Evolutionary conservation across 2,113 vertebrate species (phyloP), one percentile per base, ranked within the genome.

Genomic region (Amphiprion percula): DNA sequence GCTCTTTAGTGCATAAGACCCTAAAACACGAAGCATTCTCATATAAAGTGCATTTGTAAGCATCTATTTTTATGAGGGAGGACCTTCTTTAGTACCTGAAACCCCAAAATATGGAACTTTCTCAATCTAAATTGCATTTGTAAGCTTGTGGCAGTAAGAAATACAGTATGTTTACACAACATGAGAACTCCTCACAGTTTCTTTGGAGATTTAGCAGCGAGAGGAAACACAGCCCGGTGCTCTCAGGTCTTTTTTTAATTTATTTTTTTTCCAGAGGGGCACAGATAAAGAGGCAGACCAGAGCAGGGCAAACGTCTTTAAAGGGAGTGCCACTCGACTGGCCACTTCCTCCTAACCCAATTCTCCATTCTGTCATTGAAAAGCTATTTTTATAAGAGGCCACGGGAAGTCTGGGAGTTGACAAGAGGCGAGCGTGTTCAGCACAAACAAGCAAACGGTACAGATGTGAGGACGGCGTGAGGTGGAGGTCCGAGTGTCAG

Each of bases 351-450:
- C 71, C 89, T 85, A 87, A 85, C 83, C 77, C 76, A 86, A 91
- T 92, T 91, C 88, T 90, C 87, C 88, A 83, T 89, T 80, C 86
- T 93, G 91, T 93, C 92, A 92, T 88, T 91, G 90, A 93, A 87
- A 91, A 84, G 88, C 89, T 94, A 93, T 94, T 94, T 95, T 93
- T 91, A 90, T 85, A 88, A 87, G 90, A 87, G 87, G 79, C 89
- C 87, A 90, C 81, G 74, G 92, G 92, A 94, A 93, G 90, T 87
- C 82, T 84, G 88, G 68, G 79, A 91, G 91, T 78, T 52, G 82
- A 88, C 56, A 28, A 86, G 77, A 79, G 71, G 58, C 54, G 71
- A 50, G 33, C 33, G 33, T 37, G 33, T 9, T 8, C 7, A 37
- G 33, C 68, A 54, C 41, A 44, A 2, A 44, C 41, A 44, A 2